These are phyloP conservation scores for Chaetophractus vellerosus DNA, from an alignment of 2,797 vertebrate genomes.

Conservation along the genomic window DNA sequence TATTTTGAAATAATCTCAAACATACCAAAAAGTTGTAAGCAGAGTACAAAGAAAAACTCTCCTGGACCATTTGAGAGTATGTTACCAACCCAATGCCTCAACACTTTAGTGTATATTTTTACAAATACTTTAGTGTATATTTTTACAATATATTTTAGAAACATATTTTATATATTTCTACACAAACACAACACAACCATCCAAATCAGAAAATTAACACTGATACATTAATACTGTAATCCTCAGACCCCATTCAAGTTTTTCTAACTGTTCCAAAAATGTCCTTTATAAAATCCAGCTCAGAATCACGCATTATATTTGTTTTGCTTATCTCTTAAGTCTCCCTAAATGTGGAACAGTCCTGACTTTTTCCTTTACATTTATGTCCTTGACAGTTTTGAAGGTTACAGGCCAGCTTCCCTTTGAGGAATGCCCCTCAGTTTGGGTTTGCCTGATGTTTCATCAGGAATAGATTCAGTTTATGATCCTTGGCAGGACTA, in stretches of 20 bases:
- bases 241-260: no score
- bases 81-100: neutral
- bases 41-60: neutral
- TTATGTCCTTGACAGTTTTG: neutral
- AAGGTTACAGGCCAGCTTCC: neutral
- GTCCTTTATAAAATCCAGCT: no score
- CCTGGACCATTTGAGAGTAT: neutral
- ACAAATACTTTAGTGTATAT: neutral
- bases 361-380: neutral
- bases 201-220: no score
- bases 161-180: neutral
- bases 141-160: no score
- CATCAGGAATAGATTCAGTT: neutral
- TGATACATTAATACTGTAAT: no score
- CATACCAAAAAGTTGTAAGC: neutral
- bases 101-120: neutral
- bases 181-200: no score
- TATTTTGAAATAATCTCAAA: neutral
- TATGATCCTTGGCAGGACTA: neutral
- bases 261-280: no score
- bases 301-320: neutral
- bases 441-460: neutral
- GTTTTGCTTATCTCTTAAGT: neutral
- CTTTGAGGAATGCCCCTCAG: no score
- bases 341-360: neutral